phyloP scores from a whole-genome alignment of 2,888 invertebrate species.

The Megaustenia siamemsis region DNA sequence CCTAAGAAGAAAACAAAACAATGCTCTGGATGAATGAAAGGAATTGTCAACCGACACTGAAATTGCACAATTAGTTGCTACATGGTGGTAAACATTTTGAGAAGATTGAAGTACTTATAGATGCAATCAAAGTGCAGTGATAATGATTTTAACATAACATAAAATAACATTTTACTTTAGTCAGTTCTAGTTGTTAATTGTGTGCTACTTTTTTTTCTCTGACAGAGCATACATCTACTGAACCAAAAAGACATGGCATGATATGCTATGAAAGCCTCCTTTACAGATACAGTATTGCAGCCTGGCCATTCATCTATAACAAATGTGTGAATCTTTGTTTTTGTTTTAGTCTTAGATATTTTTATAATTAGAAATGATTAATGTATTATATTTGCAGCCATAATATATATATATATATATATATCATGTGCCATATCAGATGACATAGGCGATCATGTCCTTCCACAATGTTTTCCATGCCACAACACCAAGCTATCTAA shows the following conservation, averaged over 20 bases:
- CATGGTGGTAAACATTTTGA: background rate
- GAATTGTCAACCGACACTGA: too few species aligned
- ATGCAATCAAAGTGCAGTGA: too few species aligned
- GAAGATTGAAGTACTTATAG: background rate
- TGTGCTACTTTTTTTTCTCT: background rate
- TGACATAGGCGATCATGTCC: too few species aligned
- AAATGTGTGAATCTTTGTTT: too few species aligned
- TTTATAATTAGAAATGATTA: too few species aligned
- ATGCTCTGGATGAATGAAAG: background rate
- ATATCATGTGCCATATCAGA: too few species aligned
- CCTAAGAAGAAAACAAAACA: too few species aligned
- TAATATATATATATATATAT: too few species aligned
- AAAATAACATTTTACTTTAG: background rate
- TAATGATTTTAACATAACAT: background rate
- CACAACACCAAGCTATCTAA: too few species aligned
- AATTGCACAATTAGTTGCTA: background rate
- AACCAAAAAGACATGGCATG: constrained; percentile 39
- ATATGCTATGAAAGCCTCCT: background rate
- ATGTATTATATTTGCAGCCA: too few species aligned
- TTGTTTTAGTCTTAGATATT: too few species aligned
- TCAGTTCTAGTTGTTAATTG: background rate
- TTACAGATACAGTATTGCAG: background rate
- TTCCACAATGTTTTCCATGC: too few species aligned
- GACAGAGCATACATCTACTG: constrained; percentile 44
- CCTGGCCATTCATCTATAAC: background rate